Conservation (phyloP, 2,888 invertebrate species). For the Iphiclides podalirius region DNA sequence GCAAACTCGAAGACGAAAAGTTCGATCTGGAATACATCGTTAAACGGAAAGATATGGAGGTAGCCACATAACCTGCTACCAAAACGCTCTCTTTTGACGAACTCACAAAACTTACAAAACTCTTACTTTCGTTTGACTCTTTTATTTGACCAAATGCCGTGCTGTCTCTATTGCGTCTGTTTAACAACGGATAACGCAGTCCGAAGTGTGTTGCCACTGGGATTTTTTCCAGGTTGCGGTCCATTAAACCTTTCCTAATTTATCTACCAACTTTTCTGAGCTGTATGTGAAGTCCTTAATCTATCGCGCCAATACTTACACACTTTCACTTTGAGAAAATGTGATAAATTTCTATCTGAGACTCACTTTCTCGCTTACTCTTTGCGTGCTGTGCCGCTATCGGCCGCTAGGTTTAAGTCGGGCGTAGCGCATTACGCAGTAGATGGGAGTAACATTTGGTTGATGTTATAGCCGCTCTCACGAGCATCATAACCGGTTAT, state of each 20-base stretch:
- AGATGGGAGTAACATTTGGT: slow-evolving; percentile 59
- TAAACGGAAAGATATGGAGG: slow-evolving; percentile 99
- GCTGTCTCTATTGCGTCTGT: slow-evolving; percentile 65
- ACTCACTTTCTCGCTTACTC: slow-evolving; percentile 61
- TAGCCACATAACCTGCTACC: slow-evolving; percentile 80
- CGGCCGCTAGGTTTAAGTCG: slow-evolving; percentile 32
- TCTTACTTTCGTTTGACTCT: slow-evolving; percentile 64
- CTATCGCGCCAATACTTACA: slow-evolving; percentile 56
- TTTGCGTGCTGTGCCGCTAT: slow-evolving; percentile 47
- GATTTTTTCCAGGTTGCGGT: slow-evolving; percentile 35
- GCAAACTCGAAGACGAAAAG: slow-evolving; percentile 94
- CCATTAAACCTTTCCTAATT: slow-evolving; percentile 56
- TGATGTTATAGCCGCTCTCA: slow-evolving; percentile 82
- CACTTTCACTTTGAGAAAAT: slow-evolving; percentile 54
- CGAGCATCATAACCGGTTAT: slow-evolving; percentile 87
- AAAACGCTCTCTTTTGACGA: slow-evolving; percentile 58
- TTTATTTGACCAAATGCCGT: slow-evolving; percentile 65
- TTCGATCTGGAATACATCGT: slow-evolving; percentile 99
- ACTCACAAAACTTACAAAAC: slow-evolving; percentile 67
- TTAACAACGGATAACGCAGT: slow-evolving; percentile 56
- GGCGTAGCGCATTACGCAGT: slow-evolving; percentile 28
- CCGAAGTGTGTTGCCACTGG: slow-evolving; percentile 48
- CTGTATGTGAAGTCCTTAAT: slow-evolving; percentile 60
- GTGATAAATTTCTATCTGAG: slow-evolving; percentile 50
- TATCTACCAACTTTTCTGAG: slow-evolving; percentile 60